These are phyloP conservation scores for Ophthalmolycus amberensis DNA, from an alignment of 2,113 vertebrate genomes.

Conservation along the genomic window DNA sequence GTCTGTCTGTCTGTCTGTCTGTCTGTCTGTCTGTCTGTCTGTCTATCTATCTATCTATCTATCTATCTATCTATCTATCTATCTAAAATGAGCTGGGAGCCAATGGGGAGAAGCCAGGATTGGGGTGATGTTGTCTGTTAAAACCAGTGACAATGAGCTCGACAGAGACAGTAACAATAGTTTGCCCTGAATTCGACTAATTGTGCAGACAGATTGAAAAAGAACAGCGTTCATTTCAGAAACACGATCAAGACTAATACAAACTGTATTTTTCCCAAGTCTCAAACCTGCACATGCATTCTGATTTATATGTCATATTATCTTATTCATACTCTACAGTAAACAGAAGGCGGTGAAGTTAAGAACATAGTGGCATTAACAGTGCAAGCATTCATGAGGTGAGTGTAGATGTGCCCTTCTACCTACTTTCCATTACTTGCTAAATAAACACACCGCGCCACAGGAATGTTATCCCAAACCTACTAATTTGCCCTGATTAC, in stretches of 20 bases:
- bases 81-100: no score
- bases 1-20: no score
- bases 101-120: no score
- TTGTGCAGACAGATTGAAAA: not conserved
- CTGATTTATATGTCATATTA: conserved; percentile 9
- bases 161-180: conserved; percentile 1
- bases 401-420: not conserved
- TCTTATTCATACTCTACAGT: conserved; percentile 2
- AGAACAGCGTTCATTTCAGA: conserved; percentile 1
- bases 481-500: conserved; percentile 83
- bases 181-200: conserved; percentile 23
- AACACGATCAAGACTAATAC: not conserved
- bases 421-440: conserved; percentile 61
- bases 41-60: no score
- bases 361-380: not conserved
- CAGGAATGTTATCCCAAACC: conserved; percentile 82
- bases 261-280: not conserved
- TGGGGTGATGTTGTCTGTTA: no score
- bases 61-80: no score
- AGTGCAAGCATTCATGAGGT: conserved; percentile 20
- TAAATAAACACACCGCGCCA: conserved; percentile 75
- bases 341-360: conserved; percentile 12
- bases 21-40: no score
- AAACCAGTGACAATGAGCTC: not conserved
- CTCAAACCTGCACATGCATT: not conserved